Evolutionary conservation across 1,140 invertebrate species (phyloP).

Genomic region (Acromyrmex heyeri): DNA sequence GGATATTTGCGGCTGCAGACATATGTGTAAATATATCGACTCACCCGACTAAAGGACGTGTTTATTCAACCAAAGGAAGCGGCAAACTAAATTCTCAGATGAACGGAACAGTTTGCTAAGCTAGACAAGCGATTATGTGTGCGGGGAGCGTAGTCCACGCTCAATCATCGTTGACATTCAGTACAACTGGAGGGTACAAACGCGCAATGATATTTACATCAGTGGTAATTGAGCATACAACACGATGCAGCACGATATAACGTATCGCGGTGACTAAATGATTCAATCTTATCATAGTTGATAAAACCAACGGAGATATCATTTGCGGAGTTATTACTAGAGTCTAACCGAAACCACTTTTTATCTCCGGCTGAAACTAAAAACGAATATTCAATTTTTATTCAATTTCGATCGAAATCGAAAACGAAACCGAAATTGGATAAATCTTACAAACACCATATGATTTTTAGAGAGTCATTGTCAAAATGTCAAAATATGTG

Average conservation of each 20-base stretch:
- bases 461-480: too few relatives aligned
- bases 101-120: slow-evolving; percentile 38
- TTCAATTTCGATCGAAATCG: too few relatives aligned
- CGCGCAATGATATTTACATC: slow-evolving; percentile 60
- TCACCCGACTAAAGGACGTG: neutral
- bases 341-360: too few relatives aligned
- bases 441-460: too few relatives aligned
- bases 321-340: too few relatives aligned
- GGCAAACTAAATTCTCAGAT: slow-evolving; percentile 23
- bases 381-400: too few relatives aligned
- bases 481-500: too few relatives aligned
- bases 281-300: slow-evolving; percentile 32
- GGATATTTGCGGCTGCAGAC: neutral
- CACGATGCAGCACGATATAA: neutral
- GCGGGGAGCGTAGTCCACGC: slow-evolving; percentile 31
- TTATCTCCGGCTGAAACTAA: too few relatives aligned
- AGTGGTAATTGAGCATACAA: slow-evolving; percentile 25
- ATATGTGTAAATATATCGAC: slow-evolving; percentile 29
- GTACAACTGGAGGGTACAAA: slow-evolving; percentile 45
- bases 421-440: too few relatives aligned
- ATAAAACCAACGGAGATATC: slow-evolving; percentile 32
- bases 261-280: slow-evolving; percentile 30
- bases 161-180: slow-evolving; percentile 60
- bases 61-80: slow-evolving; percentile 6
- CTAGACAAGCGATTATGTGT: slow-evolving; percentile 34